Conservation (phyloP, 2,888 invertebrate species). For the Luffia ferchaultella region DNA sequence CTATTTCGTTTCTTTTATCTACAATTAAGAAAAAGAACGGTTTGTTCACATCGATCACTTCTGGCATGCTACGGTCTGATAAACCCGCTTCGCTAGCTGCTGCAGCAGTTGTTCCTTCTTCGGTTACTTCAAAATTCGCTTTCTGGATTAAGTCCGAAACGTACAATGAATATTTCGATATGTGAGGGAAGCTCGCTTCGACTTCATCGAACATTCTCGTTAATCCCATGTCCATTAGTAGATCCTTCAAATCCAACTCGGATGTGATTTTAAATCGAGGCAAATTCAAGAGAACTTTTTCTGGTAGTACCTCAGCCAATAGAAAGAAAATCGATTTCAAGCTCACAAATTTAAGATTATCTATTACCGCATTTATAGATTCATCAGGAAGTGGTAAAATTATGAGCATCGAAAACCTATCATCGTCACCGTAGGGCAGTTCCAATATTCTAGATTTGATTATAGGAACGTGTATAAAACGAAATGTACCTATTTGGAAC, state of each 20-base stretch:
- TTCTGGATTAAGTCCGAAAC: slow-evolving; percentile 46
- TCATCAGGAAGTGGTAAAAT: slow-evolving; percentile 62
- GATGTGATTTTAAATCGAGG: slow-evolving; percentile 69
- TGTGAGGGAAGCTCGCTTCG: slow-evolving; percentile 28
- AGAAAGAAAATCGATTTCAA: slow-evolving; percentile 47
- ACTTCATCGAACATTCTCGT: slow-evolving; percentile 31
- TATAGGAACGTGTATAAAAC: slow-evolving; percentile 20
- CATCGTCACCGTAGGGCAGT: slow-evolving; percentile 35
- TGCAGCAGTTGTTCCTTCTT: slow-evolving; percentile 38
- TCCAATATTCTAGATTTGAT: slow-evolving; percentile 36
- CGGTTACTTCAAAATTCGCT: slow-evolving; percentile 43
- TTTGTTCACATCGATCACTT: slow-evolving; percentile 30
- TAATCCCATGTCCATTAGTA: slow-evolving; percentile 45
- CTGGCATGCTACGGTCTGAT: slow-evolving; percentile 22
- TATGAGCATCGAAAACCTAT: slow-evolving; percentile 69
- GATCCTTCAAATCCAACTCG: slow-evolving; percentile 45
- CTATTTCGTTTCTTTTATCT: slow-evolving; percentile 30
- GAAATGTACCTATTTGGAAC: slow-evolving; percentile 26
- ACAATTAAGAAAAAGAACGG: slow-evolving; percentile 52
- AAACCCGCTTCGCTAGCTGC: slow-evolving; percentile 27
- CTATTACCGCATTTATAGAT: slow-evolving; percentile 44
- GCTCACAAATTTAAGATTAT: slow-evolving; percentile 47
- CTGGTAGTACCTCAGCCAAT: slow-evolving; percentile 34
- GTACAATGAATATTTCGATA: slow-evolving; percentile 29
- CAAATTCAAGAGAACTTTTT: slow-evolving; percentile 59